Evolutionary conservation across 35 echinoderm and acorn worm genomes (phyloP).

Genomic region (Hemicentrotus pulcherrimus): DNA sequence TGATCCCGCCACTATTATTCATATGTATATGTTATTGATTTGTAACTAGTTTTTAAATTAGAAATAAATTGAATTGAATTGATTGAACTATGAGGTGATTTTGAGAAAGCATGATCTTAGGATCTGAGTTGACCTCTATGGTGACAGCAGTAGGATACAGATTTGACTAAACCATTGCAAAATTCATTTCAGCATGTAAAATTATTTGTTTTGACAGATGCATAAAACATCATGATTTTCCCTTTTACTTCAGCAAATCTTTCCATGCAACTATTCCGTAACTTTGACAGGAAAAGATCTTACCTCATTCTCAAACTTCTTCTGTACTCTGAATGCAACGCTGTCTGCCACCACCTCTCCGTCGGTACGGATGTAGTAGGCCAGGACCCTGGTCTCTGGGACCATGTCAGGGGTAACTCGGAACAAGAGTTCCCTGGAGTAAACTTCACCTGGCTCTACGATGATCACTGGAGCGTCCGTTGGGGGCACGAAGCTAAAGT

Average conservation of each 20-base stretch:
- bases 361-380: constrained; percentile 73
- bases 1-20: too few species aligned
- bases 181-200: not conserved
- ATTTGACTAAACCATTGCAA: not conserved
- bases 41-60: too few species aligned
- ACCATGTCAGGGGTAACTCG: constrained; percentile 71
- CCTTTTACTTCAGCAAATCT: too few species aligned
- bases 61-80: too few species aligned
- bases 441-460: constrained; percentile 9
- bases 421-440: constrained; percentile 58
- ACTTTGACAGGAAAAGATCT: not conserved
- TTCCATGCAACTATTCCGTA: not conserved
- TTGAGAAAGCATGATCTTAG: too few species aligned
- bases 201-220: not conserved
- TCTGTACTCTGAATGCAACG: constrained; percentile 58
- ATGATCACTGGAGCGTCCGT: constrained; percentile 48
- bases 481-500: constrained; percentile 36
- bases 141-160: not conserved
- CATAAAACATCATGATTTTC: too few species aligned
- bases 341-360: constrained; percentile 84
- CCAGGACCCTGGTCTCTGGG: constrained; percentile 71
- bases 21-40: too few species aligned
- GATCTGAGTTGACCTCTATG: not conserved
- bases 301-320: constrained; percentile 84
- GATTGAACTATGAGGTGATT: too few species aligned